Evolutionary conservation across 2,113 vertebrate genomes (phyloP).

Genomic region (Sialia sialis): DNA sequence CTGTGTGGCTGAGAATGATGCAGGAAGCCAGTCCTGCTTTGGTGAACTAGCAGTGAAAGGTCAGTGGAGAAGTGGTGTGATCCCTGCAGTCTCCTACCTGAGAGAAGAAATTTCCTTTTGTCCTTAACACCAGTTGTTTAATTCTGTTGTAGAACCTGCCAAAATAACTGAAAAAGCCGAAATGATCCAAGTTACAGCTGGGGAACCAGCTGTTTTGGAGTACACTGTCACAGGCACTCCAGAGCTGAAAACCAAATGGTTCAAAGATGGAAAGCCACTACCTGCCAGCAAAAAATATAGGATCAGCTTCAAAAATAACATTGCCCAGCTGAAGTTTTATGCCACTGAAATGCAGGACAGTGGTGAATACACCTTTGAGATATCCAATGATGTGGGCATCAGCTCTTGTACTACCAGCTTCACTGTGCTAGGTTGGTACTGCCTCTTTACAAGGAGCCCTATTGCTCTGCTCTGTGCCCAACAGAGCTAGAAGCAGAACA

Average conservation of each 20-base stretch:
- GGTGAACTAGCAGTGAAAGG: conserved; percentile 93
- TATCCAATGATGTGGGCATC: conserved; percentile 92
- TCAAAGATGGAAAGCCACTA: conserved; percentile 89
- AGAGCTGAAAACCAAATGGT: conserved; percentile 96
- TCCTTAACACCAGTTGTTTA: conserved; percentile 48
- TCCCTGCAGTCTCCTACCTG: not conserved
- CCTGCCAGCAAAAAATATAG: conserved; percentile 91
- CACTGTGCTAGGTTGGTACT: conserved; percentile 89
- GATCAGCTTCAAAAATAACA: conserved; percentile 89
- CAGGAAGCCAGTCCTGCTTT: conserved; percentile 92
- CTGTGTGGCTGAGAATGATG: conserved; percentile 93
- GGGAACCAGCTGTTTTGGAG: conserved; percentile 90
- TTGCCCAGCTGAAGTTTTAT: conserved; percentile 91
- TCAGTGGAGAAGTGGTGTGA: conserved; percentile 70
- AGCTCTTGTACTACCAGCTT: conserved; percentile 88
- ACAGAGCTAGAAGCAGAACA: not conserved
- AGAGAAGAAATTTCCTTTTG: not conserved
- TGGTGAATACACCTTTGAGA: conserved; percentile 90
- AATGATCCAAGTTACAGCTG: conserved; percentile 91
- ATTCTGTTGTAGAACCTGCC: conserved; percentile 89
- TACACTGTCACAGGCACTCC: conserved; percentile 91
- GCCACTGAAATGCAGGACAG: conserved; percentile 87
- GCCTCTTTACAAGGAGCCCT: not conserved
- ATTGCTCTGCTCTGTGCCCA: not conserved
- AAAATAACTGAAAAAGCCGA: conserved; percentile 89